Percentiles rank a stretch among this genome's conserved stretches.
Evolutionary conservation across 37 sponge, comb jelly and placozoan genomes (phyloP).

Genomic region (Petrosia ficiformis): DNA sequence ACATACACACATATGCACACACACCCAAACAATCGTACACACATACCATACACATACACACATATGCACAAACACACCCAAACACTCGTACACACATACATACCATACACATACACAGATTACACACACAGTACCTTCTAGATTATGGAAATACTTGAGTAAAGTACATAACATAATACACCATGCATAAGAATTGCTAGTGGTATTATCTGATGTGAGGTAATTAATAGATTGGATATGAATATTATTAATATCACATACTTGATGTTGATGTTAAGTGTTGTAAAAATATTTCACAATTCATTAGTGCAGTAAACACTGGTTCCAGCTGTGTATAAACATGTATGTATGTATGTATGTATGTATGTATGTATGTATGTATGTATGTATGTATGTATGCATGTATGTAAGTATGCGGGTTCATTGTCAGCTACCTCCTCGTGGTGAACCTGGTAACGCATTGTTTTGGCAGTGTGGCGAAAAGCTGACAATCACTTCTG

Average conservation of each 20-base stretch:
- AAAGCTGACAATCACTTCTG: too few relatives aligned
- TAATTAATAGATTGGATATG: background rate
- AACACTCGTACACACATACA: too few relatives aligned
- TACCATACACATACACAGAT: too few relatives aligned
- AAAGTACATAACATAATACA: slow-evolving; percentile 9
- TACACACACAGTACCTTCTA: slow-evolving; percentile 24
- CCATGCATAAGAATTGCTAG: slow-evolving; percentile 16
- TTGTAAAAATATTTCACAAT: background rate
- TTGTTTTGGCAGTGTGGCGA: too few relatives aligned
- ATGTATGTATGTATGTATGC: slow-evolving; percentile 15
- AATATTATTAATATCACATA: background rate
- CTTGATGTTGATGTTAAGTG: background rate
- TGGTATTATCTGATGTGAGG: background rate
- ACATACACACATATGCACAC: background rate
- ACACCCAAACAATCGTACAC: too few relatives aligned
- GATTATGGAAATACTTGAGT: slow-evolving; percentile 25
- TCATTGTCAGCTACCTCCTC: background rate
- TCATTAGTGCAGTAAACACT: slow-evolving; percentile 19
- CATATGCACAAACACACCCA: too few relatives aligned
- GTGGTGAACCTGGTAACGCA: too few relatives aligned
- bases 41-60: too few relatives aligned
- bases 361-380: background rate
- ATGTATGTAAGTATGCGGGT: background rate
- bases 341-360: background rate
- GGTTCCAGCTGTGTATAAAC: slow-evolving; percentile 27